Base-by-base conservation (phyloP, 2,888 invertebrate genomes). In the Phymatocera aterrima region DNA sequence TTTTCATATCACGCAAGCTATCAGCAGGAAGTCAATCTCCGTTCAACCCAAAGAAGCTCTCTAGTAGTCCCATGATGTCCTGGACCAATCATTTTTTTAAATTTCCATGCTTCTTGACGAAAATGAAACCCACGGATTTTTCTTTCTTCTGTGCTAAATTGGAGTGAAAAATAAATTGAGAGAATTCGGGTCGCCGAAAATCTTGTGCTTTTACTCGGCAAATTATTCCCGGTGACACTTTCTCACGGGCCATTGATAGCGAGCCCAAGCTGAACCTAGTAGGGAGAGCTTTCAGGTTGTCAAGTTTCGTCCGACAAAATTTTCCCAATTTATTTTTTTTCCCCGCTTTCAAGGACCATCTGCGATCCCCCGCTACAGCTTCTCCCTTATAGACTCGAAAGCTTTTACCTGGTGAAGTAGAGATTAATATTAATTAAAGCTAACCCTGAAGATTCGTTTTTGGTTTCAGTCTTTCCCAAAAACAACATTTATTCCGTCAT, bases 161-260 rank as follows among this genome's bases (percentile, higher is more conserved):
- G 15, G n/a, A 10, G 31, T 10, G 2, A 18, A 51, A 18, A 43
- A 8, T 15, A 51, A 46, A 68, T 68, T 68, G 43, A 34, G 21
- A 72, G 72, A 51, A 24, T n/a, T 51, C 21, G 34, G 51, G 34
- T 12, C n/a, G 8, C 34, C 12, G 5, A 12, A 18, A 72, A 34
- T 48, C 51, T 28, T 43, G 18, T 48, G 72, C 48, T 72, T 72
- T 72, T 28, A 51, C 51, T 72, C 34, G 72, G 28, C 48, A 43
- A 72, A 72, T 72, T 72, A 72, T 72, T 72, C 24, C 48, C 10
- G 72, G 34, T 51, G 68, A 68, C 68, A 68, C 24, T 68, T 68
- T 68, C 40, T 46, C 68, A 68, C 40, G 43, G 68, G 28, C 68
- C 31, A 68, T 68, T 68, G 68, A 68, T 43, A 46, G 43, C 68